Evolutionary conservation across 2,888 invertebrate genomes (phyloP).

Genomic region (Smittia aterrima): DNA sequence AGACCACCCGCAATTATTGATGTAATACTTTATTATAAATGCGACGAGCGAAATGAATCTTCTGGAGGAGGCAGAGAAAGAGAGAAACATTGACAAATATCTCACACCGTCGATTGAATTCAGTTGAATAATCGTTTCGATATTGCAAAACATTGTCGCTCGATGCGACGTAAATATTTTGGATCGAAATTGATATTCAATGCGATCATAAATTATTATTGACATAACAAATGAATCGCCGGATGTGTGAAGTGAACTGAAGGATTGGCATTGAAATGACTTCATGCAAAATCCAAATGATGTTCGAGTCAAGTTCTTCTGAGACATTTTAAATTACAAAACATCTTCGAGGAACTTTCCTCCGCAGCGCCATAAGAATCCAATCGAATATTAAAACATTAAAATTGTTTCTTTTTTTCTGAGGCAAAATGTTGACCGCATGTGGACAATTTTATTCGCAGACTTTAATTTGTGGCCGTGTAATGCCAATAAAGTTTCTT

Average conservation of each 20-base stretch:
- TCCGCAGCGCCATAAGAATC: slow-evolving; percentile 5
- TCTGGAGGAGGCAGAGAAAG: neutral
- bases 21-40: slow-evolving; percentile 29
- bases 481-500: slow-evolving; percentile 38
- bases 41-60: slow-evolving; percentile 29
- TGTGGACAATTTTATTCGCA: slow-evolving; percentile 31
- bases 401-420: slow-evolving; percentile 36
- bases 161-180: neutral
- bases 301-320: no score
- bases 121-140: neutral
- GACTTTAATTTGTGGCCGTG: slow-evolving; percentile 35
- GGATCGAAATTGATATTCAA: neutral
- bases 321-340: no score
- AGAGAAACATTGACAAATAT: slow-evolving; percentile 37
- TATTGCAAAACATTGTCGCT: neutral
- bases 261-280: no score
- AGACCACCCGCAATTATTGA: slow-evolving; percentile 42
- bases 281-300: no score
- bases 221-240: slow-evolving; percentile 30
- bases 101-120: slow-evolving; percentile 32
- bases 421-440: slow-evolving; percentile 33
- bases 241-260: neutral
- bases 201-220: slow-evolving; percentile 34
- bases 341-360: neutral
- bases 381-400: slow-evolving; percentile 33